A percentile compares a stretch with the other conserved stretches of the same genome.
Conservation (phyloP, 1,140 invertebrate species). For the Pseudoatta argentina region DNA sequence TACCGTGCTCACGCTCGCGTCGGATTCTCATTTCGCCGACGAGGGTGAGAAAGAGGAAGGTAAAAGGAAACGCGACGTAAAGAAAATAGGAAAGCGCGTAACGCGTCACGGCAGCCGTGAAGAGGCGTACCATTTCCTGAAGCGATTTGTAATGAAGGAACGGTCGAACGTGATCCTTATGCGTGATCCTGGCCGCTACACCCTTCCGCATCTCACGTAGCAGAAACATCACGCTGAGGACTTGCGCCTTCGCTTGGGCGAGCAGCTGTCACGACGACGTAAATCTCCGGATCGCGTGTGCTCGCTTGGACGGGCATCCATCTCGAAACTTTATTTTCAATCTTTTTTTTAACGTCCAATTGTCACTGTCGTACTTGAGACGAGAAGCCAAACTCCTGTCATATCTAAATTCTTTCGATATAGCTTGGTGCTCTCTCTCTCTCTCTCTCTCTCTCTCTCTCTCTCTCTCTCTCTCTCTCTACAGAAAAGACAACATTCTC, state of each 20-base stretch:
- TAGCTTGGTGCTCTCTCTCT: too few species aligned
- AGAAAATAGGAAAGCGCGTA: constrained; percentile 77
- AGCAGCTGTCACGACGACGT: constrained; percentile 78
- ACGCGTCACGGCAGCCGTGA: constrained; percentile 78
- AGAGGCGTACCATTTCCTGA: constrained; percentile 84
- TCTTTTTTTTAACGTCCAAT: constrained; percentile 26
- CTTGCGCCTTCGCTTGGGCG: constrained; percentile 59
- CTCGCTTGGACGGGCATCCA: background rate
- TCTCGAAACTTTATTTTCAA: constrained; percentile 51
- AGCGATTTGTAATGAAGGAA: constrained; percentile 82
- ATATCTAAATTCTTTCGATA: constrained; percentile 10
- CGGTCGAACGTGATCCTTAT: constrained; percentile 82
- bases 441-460: too few species aligned
- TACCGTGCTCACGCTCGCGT: constrained; percentile 6
- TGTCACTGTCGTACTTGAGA: background rate
- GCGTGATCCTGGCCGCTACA: constrained; percentile 73
- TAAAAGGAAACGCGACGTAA: constrained; percentile 54
- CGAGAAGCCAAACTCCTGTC: background rate
- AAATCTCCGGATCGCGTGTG: constrained; percentile 50
- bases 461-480: too few species aligned
- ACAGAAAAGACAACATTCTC: background rate
- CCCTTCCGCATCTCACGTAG: constrained; percentile 72
- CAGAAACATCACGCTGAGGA: constrained; percentile 54
- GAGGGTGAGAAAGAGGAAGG: constrained; percentile 14
- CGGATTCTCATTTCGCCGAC: constrained; percentile 59